Base-by-base conservation (phyloP, 1,140 invertebrate genomes). In the Dendroctonus valens region DNA sequence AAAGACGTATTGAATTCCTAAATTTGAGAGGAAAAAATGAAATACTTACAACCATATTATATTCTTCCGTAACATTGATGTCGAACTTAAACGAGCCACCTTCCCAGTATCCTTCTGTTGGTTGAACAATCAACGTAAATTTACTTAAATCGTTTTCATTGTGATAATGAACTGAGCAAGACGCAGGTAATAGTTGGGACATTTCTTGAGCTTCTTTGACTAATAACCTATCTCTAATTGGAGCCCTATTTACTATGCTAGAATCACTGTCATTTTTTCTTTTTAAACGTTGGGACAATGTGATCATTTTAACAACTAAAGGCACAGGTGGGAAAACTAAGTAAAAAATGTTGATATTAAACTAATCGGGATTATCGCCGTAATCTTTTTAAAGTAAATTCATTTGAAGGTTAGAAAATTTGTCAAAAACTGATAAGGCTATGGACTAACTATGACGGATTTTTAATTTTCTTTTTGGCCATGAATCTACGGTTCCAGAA, bases 121-220 rank as follows among this genome's bases (percentile, higher is more conserved):
- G 96, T 15, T 82, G 80, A 26, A 98, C 89, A 40, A 83, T 85
- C 41, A 97, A 79, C 26, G 80, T 82, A 78, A 97, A 95, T 70
- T 91, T 87, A 78, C 92, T 88, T 9, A 97, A 81, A 70, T 86
- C 83, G 78, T 95, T 87, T 40, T 91, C 90, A 81, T 96, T 89
- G 50, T 87, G 85, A 78, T 96, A 96, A 65, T 83, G 80, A 5
- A 93, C 84, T 76, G 86, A 85, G 80, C 93, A 96, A 5, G 90
- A 91, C 50, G 80, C 77, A 11, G 94, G 93, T 61, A 97, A 81
- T 69, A 88, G 89, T 75, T 91, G 86, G 73, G 94, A 87, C 88
- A 97, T 89, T 82, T 98, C 94, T 82, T 94, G 91, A 9, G 96
- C 91, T 81, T 93, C 93, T 83, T 92, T 92, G 5, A 92, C 84